These are phyloP conservation scores for Acleris sparsana DNA, from an alignment of 2,888 invertebrate genomes.

Conservation along the genomic window DNA sequence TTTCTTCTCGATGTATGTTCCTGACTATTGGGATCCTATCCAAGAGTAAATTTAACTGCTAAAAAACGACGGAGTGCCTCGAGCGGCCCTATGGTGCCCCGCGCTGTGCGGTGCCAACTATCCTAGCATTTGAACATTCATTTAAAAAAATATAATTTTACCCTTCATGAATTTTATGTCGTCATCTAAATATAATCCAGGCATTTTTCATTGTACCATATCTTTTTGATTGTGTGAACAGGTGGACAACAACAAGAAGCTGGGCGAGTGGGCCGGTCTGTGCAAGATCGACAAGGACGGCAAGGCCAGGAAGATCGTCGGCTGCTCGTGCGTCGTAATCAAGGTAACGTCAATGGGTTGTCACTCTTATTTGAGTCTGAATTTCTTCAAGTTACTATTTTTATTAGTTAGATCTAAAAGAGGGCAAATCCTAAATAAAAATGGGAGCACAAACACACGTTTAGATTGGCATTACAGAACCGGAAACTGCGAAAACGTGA, in stretches of 20 bases:
- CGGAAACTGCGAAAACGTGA: too few relatives aligned
- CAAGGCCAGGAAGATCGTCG: conserved; percentile 99
- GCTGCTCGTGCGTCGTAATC: conserved; percentile 98
- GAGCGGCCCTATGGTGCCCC: conserved; percentile 80
- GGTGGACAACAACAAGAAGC: conserved; percentile 99
- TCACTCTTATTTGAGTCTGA: neutral
- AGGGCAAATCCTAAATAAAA: too few relatives aligned
- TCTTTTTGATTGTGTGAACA: conserved; percentile 47
- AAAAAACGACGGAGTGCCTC: conserved; percentile 48
- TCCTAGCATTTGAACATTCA: conserved; percentile 75
- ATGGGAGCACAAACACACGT: too few relatives aligned
- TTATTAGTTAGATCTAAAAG: too few relatives aligned
- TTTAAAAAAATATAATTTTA: neutral
- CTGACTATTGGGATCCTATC: too few relatives aligned
- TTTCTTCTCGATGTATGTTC: too few relatives aligned
- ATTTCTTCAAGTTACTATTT: neutral
- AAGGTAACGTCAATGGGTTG: conserved; percentile 84
- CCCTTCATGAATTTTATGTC: too few relatives aligned
- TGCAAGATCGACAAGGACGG: conserved; percentile 99
- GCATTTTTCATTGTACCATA: too few relatives aligned
- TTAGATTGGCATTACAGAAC: too few relatives aligned
- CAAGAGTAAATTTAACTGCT: too few relatives aligned
- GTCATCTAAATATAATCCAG: too few relatives aligned
- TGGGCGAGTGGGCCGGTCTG: conserved; percentile 99
- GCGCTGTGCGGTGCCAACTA: conserved; percentile 72